Evolutionary conservation across 2,113 vertebrate species (phyloP).

Genomic region (Tachysurus fulvidraco): DNA sequence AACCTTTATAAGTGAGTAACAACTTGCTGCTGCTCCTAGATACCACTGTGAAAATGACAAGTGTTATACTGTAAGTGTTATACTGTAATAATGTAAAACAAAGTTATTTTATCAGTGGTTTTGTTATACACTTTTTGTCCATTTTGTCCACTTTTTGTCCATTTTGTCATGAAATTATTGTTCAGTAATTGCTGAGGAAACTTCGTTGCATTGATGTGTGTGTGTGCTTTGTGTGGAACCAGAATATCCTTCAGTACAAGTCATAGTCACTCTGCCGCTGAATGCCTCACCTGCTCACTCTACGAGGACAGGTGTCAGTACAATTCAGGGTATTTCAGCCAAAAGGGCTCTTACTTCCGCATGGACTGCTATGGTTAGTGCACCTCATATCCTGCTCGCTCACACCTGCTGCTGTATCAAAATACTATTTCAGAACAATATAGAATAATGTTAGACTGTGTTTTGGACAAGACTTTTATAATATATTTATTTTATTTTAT

Average conservation of each 20-base stretch:
- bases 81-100: not conserved
- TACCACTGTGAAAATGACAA: not conserved
- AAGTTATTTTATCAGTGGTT: not conserved
- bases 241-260: slow-evolving; percentile 75
- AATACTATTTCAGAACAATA: not conserved
- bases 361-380: slow-evolving; percentile 89
- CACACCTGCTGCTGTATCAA: slow-evolving; percentile 9
- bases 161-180: slow-evolving; percentile 2
- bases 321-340: slow-evolving; percentile 88
- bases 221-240: slow-evolving; percentile 41
- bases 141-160: not conserved
- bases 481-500: too few species aligned
- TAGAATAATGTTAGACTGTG: not conserved
- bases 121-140: not conserved
- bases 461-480: not conserved
- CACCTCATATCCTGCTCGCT: slow-evolving; percentile 12
- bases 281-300: slow-evolving; percentile 85
- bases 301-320: slow-evolving; percentile 84
- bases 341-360: slow-evolving; percentile 82
- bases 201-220: not conserved
- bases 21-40: not conserved
- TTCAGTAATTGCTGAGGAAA: too few species aligned
- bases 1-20: slow-evolving; percentile 90
- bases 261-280: slow-evolving; percentile 54
- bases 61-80: not conserved